These are phyloP conservation scores for Hormaphis cornu DNA, from an alignment of 1,140 invertebrate genomes.

Conservation along the genomic window DNA sequence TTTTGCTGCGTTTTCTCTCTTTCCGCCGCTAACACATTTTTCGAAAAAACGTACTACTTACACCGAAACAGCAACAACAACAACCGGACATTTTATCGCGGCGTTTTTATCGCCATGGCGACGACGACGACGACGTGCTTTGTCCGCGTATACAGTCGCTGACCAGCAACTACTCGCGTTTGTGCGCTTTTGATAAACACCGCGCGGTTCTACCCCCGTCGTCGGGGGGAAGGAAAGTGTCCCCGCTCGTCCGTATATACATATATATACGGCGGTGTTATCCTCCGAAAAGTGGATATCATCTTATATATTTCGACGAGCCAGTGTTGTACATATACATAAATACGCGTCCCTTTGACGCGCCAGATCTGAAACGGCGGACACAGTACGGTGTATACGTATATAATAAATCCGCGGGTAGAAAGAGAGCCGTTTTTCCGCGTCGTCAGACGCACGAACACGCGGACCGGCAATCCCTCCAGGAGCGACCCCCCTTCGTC, in stretches of 20 bases:
- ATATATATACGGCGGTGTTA: too few relatives aligned
- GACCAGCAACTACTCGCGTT: constrained; percentile 20
- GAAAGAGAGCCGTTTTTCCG: constrained; percentile 23
- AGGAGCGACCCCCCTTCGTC: too few relatives aligned
- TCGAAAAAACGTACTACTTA: too few relatives aligned
- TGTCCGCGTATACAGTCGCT: neutral
- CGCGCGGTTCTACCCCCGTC: constrained; percentile 13
- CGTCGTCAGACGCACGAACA: constrained; percentile 17
- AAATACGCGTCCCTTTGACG: constrained; percentile 13
- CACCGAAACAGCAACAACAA: constrained; percentile 17
- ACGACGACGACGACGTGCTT: neutral
- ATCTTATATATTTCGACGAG: too few relatives aligned
- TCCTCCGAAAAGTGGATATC: too few relatives aligned
- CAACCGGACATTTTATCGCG: constrained; percentile 19
- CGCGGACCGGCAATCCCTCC: neutral
- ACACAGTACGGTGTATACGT: too few relatives aligned
- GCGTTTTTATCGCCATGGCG: constrained; percentile 9
- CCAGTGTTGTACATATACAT: too few relatives aligned
- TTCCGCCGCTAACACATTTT: neutral
- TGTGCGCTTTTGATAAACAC: constrained; percentile 29
- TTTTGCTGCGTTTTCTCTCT: neutral
- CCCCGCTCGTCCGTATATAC: too few relatives aligned
- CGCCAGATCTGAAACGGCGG: neutral
- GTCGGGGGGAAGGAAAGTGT: constrained; percentile 31
- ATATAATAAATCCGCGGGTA: too few relatives aligned